A percentile compares a stretch with the other conserved stretches of the same genome.
phyloP scores from a whole-genome alignment of 2,888 invertebrate species.

The Dryomyza anilis region DNA sequence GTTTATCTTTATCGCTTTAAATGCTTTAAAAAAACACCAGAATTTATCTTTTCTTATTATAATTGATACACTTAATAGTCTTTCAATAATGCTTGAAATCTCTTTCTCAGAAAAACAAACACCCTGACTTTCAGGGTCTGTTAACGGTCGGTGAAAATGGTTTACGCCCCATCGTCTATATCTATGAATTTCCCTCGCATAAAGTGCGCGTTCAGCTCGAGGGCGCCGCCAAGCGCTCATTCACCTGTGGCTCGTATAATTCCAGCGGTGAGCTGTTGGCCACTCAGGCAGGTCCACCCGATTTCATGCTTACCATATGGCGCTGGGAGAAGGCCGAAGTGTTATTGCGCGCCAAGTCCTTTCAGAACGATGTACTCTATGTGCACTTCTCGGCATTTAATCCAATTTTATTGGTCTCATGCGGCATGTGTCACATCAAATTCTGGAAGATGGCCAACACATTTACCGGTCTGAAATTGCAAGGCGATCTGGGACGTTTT shows the following conservation, averaged over 20 bases:
- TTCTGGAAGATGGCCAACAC: constrained; percentile 94
- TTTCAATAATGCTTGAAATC: not conserved
- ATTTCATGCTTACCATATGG: constrained; percentile 88
- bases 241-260: constrained; percentile 78
- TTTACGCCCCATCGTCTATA: constrained; percentile 72
- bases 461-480: constrained; percentile 88
- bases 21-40: too few species aligned
- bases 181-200: constrained; percentile 85
- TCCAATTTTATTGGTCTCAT: constrained; percentile 78
- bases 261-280: constrained; percentile 80
- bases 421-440: constrained; percentile 80
- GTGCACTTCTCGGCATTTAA: constrained; percentile 83
- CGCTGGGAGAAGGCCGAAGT: constrained; percentile 80
- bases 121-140: constrained; percentile 67
- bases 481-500: constrained; percentile 87
- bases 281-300: constrained; percentile 76
- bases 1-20: too few species aligned
- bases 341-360: constrained; percentile 79
- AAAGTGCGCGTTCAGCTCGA: constrained; percentile 74
- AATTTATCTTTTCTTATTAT: too few species aligned
- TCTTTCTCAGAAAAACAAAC: constrained; percentile 67
- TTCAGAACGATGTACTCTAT: constrained; percentile 78
- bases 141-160: constrained; percentile 84
- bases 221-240: constrained; percentile 76
- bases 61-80: not conserved